phyloP scores from a whole-genome alignment of 2,888 invertebrate species.

The Cistogaster globosa region DNA sequence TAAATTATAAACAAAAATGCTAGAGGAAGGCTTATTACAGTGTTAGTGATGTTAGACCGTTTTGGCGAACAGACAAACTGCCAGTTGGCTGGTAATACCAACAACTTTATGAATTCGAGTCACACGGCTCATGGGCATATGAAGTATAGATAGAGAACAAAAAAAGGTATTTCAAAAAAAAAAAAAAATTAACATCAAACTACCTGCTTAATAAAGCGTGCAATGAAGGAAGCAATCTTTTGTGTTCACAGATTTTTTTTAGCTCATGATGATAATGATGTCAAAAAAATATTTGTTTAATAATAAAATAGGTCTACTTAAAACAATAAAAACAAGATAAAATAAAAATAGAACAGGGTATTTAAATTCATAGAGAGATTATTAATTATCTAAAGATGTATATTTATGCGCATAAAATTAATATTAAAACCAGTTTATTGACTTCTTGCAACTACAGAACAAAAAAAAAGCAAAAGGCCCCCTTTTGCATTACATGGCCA shows the following conservation, averaged over 20 bases:
- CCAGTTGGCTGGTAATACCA: not conserved
- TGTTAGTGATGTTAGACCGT: slow-evolving; percentile 22
- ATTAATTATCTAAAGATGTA: not conserved
- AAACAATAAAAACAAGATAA: slow-evolving; percentile 4
- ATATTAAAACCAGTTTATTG: slow-evolving; percentile 53
- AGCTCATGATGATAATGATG: slow-evolving; percentile 32
- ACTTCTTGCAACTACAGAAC: slow-evolving; percentile 7
- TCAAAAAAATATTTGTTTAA: not conserved
- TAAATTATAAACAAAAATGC: slow-evolving; percentile 22
- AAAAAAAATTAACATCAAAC: not conserved
- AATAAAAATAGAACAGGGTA: not conserved
- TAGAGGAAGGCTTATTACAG: slow-evolving; percentile 9
- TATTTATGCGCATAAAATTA: not conserved
- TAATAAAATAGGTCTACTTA: slow-evolving; percentile 26
- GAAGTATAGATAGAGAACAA: slow-evolving; percentile 17
- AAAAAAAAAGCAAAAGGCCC: not conserved
- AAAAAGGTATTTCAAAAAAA: not conserved
- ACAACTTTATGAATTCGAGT: slow-evolving; percentile 18
- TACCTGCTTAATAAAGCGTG: slow-evolving; percentile 57
- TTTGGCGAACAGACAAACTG: slow-evolving; percentile 22
- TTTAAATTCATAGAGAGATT: not conserved
- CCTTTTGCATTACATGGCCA: not conserved
- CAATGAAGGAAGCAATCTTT: slow-evolving; percentile 30
- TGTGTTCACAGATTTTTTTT: slow-evolving; percentile 26
- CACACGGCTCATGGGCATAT: slow-evolving; percentile 31